Conservation (phyloP, 1,140 invertebrate genomes). For the Leptinotarsa undecemlineata region DNA sequence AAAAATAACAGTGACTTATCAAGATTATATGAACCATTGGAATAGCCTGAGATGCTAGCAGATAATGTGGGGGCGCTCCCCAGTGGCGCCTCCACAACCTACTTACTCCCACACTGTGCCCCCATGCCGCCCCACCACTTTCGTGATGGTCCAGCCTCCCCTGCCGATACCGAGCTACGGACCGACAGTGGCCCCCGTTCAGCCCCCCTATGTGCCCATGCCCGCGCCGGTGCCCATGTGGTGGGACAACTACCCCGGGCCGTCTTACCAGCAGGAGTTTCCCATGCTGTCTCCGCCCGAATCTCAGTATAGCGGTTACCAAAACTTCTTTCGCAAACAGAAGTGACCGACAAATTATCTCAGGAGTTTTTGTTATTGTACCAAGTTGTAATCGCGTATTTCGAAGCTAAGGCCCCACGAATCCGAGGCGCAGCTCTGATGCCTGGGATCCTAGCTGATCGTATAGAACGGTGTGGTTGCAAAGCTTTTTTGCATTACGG, state of each 20-base stretch:
- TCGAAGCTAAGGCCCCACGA: not conserved
- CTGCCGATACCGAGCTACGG: slow-evolving; percentile 42
- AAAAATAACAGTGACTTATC: slow-evolving; percentile 81
- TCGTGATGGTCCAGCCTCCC: slow-evolving; percentile 51
- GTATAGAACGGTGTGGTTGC: not conserved
- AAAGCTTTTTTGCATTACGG: not conserved
- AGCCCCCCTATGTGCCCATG: slow-evolving; percentile 40
- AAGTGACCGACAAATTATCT: slow-evolving; percentile 48
- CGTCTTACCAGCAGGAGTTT: slow-evolving; percentile 46
- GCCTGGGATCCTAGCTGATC: not conserved
- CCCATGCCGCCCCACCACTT: slow-evolving; percentile 38
- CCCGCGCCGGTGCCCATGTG: slow-evolving; percentile 41
- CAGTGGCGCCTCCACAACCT: slow-evolving; percentile 41
- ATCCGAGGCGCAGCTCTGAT: not conserved
- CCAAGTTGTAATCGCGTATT: slow-evolving; percentile 33
- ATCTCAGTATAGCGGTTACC: slow-evolving; percentile 37
- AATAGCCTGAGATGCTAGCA: slow-evolving; percentile 65
- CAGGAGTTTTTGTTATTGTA: slow-evolving; percentile 39
- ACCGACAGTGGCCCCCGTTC: not conserved
- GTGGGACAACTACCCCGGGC: slow-evolving; percentile 47
- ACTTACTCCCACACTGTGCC: slow-evolving; percentile 37
- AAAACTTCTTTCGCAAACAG: slow-evolving; percentile 45
- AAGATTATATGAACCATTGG: slow-evolving; percentile 75
- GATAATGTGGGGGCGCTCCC: slow-evolving; percentile 53
- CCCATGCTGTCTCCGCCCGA: slow-evolving; percentile 38